Evolutionary conservation across 2,113 vertebrate genomes (phyloP).

Genomic region (Lasiurus cinereus): DNA sequence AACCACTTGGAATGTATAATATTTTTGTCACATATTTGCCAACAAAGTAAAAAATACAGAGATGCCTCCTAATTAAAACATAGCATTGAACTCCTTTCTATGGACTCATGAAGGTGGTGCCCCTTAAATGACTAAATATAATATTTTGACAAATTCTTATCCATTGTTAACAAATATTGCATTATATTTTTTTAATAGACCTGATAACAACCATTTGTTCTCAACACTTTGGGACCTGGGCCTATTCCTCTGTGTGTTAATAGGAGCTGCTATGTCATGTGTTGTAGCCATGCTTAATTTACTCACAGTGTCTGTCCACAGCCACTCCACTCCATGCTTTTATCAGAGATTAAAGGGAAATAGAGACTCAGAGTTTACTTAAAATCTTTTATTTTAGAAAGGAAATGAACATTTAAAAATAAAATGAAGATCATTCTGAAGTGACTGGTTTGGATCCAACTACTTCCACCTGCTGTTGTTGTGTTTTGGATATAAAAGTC

Average conservation of each 20-base stretch:
- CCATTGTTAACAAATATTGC: neutral
- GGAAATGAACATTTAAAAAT: conserved; percentile 34
- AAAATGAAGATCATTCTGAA: conserved; percentile 24
- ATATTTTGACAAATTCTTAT: conserved; percentile 31
- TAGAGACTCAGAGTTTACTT: neutral
- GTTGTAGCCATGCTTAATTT: neutral
- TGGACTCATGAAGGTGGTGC: neutral
- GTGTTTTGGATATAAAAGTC: conserved; percentile 49
- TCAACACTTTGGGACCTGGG: neutral
- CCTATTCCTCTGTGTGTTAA: neutral
- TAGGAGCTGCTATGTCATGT: neutral
- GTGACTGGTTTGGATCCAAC: neutral
- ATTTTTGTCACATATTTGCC: neutral
- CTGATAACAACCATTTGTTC: conserved; percentile 48
- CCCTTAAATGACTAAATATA: neutral
- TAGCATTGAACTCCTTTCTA: neutral
- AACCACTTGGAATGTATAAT: neutral
- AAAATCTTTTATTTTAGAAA: conserved; percentile 55
- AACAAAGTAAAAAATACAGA: neutral
- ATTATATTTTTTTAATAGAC: neutral
- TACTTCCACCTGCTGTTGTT: conserved; percentile 9
- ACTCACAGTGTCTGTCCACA: neutral
- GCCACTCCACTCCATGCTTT: neutral
- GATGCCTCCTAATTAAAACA: neutral
- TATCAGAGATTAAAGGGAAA: conserved; percentile 54